Conservation (phyloP, 2,797 vertebrate species). For the Chloroceryle amazona region DNA sequence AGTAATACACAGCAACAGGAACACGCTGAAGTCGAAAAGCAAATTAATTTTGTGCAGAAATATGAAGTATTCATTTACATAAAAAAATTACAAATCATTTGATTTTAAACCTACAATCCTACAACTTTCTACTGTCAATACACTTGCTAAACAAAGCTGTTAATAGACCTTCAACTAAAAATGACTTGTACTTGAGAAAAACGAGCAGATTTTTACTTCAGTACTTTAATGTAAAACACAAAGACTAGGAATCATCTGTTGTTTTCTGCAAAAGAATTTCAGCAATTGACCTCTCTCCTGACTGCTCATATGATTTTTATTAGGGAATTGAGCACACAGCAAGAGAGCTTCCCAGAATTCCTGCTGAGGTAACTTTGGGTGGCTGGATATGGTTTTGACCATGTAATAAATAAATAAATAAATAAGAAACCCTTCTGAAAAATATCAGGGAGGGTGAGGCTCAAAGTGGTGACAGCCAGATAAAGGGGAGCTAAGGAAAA, state of each 20-base stretch:
- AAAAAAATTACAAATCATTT: neutral
- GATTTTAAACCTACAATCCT: conserved; percentile 7
- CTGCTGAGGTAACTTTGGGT: neutral
- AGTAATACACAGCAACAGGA: neutral
- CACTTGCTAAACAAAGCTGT: conserved; percentile 29
- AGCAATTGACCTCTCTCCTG: conserved; percentile 12
- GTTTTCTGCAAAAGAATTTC: conserved; percentile 46
- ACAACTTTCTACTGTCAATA: conserved; percentile 24
- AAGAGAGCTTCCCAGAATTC: conserved; percentile 3
- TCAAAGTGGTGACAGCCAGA: neutral
- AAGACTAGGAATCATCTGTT: conserved; percentile 21
- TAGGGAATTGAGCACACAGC: neutral
- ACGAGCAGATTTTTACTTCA: conserved; percentile 37
- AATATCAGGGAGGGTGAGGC: neutral
- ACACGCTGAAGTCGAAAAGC: neutral
- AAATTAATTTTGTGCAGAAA: conserved; percentile 17
- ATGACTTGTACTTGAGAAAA: conserved; percentile 27
- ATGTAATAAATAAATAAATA: neutral
- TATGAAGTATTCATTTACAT: neutral
- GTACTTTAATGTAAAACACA: neutral
- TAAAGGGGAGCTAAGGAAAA: neutral
- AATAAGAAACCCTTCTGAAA: neutral
- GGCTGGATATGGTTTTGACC: neutral
- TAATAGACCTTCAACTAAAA: neutral
- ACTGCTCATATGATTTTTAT: conserved; percentile 32